phyloP scores from a whole-genome alignment of 2,888 invertebrate species.

The Brassicogethes aeneus region DNA sequence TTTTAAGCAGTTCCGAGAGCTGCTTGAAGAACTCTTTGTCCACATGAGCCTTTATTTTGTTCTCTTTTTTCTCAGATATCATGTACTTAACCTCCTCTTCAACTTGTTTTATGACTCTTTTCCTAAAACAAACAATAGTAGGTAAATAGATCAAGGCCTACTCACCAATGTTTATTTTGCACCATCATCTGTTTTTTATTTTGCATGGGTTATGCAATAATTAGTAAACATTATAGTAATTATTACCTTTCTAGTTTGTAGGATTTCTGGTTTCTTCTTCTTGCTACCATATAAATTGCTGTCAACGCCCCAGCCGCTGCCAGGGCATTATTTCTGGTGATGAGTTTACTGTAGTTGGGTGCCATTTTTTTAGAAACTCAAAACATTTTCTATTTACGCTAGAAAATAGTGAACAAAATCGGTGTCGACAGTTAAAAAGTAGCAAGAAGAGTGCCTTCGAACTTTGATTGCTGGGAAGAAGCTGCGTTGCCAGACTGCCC shows the following conservation, averaged over 20 bases:
- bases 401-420: too few species aligned
- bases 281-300: slow-evolving; percentile 49
- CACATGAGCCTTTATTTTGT: slow-evolving; percentile 61
- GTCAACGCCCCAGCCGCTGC: slow-evolving; percentile 58
- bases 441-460: too few species aligned
- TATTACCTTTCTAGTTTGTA: slow-evolving; percentile 29
- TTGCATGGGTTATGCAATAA: slow-evolving; percentile 10
- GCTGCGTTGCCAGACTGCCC: too few species aligned
- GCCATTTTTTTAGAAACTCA: too few species aligned
- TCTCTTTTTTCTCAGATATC: slow-evolving; percentile 60
- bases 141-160: slow-evolving; percentile 1
- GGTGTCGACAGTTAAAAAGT: too few species aligned
- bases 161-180: slow-evolving; percentile 1
- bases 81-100: slow-evolving; percentile 72
- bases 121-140: slow-evolving; percentile 31
- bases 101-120: slow-evolving; percentile 44
- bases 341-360: slow-evolving; percentile 66
- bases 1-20: slow-evolving; percentile 57
- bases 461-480: too few species aligned
- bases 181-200: too few species aligned
- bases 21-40: slow-evolving; percentile 66
- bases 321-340: slow-evolving; percentile 56
- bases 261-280: slow-evolving; percentile 42
- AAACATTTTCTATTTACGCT: too few species aligned
- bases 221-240: too few species aligned